Base-by-base conservation (phyloP, 2,113 vertebrate genomes). In the Syngnathus scovelli region DNA sequence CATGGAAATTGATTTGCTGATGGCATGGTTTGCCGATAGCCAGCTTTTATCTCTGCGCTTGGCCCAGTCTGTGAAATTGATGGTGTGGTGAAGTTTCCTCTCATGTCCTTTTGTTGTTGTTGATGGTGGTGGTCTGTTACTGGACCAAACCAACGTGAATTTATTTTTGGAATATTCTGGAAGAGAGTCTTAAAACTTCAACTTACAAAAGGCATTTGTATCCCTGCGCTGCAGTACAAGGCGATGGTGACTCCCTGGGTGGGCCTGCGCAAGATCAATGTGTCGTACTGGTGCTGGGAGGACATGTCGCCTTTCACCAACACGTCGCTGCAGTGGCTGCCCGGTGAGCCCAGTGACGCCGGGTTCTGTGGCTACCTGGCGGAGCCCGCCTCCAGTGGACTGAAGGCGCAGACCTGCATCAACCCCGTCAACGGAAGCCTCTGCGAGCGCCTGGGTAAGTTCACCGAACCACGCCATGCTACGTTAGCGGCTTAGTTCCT, bases 241-340 rank as follows among this genome's bases (percentile, higher is more conserved):
- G 86, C 90, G 41, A 85, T 83, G 0, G 86, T 99, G 87, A 98
- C 95, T 1, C 97, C 97, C 0, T 99, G 97, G 96, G 97, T 99
- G 69, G 97, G 97, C 0, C 89, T 99, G 60, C 89, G 96, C 82
- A 98, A 98, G 70, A 96, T 98, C 83, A 99, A 99, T 2, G 92
- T 98, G 51, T 98, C 96, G 0, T 98, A 98, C 46, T 99, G 97
- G 97, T 97, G 96, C 87, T 99, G 97, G 97, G 97, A 99, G 76
- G 97, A 99, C 83, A 98, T 98, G 95, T 98, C 96, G 0, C 94
- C 97, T 8, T 98, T 99, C 86, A 95, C 94, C 58, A 98, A 99
- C 91, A 95, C 90, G 68, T 90, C 90, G 0, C 87, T 98, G 18
- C 92, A 94, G 84, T 99, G 97, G 97, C 91, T 96, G 52, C 93